Evolutionary conservation across 2,113 vertebrate species (phyloP).

Genomic region (Perca fluviatilis): DNA sequence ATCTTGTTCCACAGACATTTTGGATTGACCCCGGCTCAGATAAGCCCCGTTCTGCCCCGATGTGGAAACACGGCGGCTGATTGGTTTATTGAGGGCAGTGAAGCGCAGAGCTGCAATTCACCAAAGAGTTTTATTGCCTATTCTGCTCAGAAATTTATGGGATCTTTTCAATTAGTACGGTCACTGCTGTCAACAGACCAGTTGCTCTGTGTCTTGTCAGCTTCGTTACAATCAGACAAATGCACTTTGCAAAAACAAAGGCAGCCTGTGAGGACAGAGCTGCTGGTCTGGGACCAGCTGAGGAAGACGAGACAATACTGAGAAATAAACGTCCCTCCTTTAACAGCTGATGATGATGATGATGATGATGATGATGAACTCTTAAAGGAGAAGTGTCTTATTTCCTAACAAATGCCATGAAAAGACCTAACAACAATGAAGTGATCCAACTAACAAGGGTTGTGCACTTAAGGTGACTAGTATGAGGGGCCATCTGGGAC

Average conservation of each 20-base stretch:
- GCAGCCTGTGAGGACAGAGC: not conserved
- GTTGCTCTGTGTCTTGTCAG: slow-evolving; percentile 49
- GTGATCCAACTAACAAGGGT: not conserved
- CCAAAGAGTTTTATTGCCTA: slow-evolving; percentile 54
- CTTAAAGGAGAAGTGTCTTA: not conserved
- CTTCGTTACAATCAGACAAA: slow-evolving; percentile 58
- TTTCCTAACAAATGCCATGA: not conserved
- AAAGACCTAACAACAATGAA: not conserved
- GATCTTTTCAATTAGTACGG: slow-evolving; percentile 63
- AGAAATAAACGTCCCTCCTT: not conserved
- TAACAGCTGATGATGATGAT: not conserved
- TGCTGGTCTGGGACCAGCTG: slow-evolving; percentile 14
- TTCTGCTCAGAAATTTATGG: slow-evolving; percentile 59
- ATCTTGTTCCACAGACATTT: slow-evolving; percentile 32
- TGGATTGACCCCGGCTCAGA: slow-evolving; percentile 18
- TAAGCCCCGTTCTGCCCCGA: not conserved
- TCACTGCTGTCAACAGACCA: slow-evolving; percentile 54
- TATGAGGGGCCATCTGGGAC: too few relatives aligned
- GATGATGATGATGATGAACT: not conserved
- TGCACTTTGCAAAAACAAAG: slow-evolving; percentile 35
- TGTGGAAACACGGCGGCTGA: slow-evolving; percentile 51
- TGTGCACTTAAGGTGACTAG: not conserved
- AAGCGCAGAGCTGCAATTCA: slow-evolving; percentile 45
- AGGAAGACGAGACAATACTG: not conserved
- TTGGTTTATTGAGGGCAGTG: slow-evolving; percentile 53